Evolutionary conservation across 92 coral and sea anemone genomes (phyloP), one percentile per base, ranked within the genome.

Genomic region (Epizoanthus illoricatus): DNA sequence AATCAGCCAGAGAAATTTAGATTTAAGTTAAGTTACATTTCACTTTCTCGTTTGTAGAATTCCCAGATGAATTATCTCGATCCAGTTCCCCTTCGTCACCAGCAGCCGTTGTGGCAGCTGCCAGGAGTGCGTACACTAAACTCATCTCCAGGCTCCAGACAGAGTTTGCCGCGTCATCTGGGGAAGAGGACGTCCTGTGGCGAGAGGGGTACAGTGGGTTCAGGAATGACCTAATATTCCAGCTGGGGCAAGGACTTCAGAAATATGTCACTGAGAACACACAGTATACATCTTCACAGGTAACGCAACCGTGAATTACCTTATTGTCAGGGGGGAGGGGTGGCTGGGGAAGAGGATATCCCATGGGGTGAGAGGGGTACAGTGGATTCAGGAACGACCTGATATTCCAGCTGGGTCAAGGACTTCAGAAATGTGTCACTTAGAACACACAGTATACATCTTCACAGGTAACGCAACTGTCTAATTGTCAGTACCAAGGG

Each of bases 61-160:
- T 66, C 42, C 73, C 73, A 68, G 73, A 68, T 68, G 82, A 78
- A 45, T 43, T 42, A 61, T 78, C 71, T 63, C 71, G 71, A 19
- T 71, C 76, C 52, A 43, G 86, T 47, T 60, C 89, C 28, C 61
- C 81, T 11, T 58, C 73, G 24, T 66, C 92, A 5, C 43, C 66
- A 42, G 82, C 61, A 12, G 73, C 90, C 86, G 58, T 93, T 49
- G 81, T 93, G 7, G 89, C 87, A 56, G 97, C 94, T 60, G 97
- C 94, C 11, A 93, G 91, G 75, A 84, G 59, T 67, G 94, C 97
- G 4, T 93, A 88, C 79, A 71, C 90, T 11, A 93, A 93, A 81
- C 93, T 93, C 47, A 83, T 93, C 65, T 93, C 94, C 91, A 89
- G 94, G 85, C 94, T 93, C 76, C 94, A 91, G 85, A 58, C 88